phyloP scores from a whole-genome alignment of 2,888 invertebrate genomes.

The Diplazon laetatorius region DNA sequence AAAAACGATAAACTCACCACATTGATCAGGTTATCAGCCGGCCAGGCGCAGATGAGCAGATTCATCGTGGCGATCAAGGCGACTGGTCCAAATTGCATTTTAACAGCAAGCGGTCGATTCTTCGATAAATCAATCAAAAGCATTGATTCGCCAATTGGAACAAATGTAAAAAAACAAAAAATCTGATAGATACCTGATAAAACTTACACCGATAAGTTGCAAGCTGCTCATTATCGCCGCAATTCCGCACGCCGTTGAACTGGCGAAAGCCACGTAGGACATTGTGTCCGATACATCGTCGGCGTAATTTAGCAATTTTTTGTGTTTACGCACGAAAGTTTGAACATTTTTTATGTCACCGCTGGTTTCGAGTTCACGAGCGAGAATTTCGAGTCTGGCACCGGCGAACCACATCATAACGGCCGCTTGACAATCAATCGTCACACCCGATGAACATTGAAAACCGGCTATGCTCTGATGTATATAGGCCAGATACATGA shows the following conservation, averaged over 20 bases:
- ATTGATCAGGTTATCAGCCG: neutral
- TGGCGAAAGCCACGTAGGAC: conserved; percentile 27
- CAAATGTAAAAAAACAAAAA: neutral
- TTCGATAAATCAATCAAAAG: neutral
- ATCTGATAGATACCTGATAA: too few relatives aligned
- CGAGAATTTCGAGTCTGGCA: conserved; percentile 66
- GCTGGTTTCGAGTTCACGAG: conserved; percentile 28
- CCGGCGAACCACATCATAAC: conserved; percentile 68
- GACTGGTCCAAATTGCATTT: neutral
- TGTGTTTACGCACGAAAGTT: conserved; percentile 49
- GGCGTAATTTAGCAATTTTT: conserved; percentile 52
- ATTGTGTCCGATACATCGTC: conserved; percentile 52
- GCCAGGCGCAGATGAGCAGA: conserved; percentile 1
- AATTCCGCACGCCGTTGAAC: conserved; percentile 53
- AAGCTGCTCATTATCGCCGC: conserved; percentile 64
- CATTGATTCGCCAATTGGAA: too few relatives aligned
- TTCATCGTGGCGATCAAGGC: neutral
- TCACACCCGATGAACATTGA: conserved; percentile 62
- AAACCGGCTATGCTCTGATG: conserved; percentile 65
- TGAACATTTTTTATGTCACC: conserved; percentile 13
- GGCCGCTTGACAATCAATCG: conserved; percentile 66
- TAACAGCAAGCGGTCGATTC: neutral
- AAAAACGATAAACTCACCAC: conserved; percentile 6
- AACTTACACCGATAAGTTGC: conserved; percentile 63
- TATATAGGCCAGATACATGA: conserved; percentile 62